Percentiles rank a stretch among this genome's conserved stretches.
These are phyloP conservation scores for Channallabes apus DNA, from an alignment of 2,797 vertebrate species.

Conservation along the genomic window DNA sequence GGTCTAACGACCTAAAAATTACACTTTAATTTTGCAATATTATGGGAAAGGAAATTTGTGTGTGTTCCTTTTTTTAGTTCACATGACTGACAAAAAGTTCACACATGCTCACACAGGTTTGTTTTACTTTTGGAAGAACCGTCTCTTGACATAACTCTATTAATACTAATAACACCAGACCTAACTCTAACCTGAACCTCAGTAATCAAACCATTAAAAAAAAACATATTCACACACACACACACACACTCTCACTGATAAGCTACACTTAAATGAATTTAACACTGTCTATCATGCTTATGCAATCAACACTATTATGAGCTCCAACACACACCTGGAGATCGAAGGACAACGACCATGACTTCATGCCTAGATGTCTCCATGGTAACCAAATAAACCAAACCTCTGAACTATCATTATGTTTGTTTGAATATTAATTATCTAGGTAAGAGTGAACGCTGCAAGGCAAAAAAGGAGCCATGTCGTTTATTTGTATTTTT, in stretches of 20 bases:
- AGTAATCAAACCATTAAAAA: neutral
- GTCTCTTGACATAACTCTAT: neutral
- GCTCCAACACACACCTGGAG: constrained; percentile 14
- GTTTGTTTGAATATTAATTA: constrained; percentile 1
- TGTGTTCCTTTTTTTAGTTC: neutral
- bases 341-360: neutral
- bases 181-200: neutral
- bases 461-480: neutral
- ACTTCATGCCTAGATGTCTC: neutral
- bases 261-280: neutral
- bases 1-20: constrained; percentile 5
- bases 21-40: neutral
- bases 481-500: neutral
- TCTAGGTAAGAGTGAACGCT: neutral
- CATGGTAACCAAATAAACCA: constrained; percentile 27
- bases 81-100: neutral
- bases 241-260: constrained; percentile 31
- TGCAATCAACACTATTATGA: constrained; percentile 5
- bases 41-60: constrained; percentile 2
- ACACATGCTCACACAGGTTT: neutral
- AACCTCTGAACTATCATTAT: neutral
- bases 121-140: neutral
- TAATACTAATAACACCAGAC: neutral
- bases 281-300: constrained; percentile 1
- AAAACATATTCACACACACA: neutral